Evolutionary conservation across 2,888 invertebrate species (phyloP), one percentile per base, ranked within the genome.

Genomic region (Rhogogaster chlorosoma): DNA sequence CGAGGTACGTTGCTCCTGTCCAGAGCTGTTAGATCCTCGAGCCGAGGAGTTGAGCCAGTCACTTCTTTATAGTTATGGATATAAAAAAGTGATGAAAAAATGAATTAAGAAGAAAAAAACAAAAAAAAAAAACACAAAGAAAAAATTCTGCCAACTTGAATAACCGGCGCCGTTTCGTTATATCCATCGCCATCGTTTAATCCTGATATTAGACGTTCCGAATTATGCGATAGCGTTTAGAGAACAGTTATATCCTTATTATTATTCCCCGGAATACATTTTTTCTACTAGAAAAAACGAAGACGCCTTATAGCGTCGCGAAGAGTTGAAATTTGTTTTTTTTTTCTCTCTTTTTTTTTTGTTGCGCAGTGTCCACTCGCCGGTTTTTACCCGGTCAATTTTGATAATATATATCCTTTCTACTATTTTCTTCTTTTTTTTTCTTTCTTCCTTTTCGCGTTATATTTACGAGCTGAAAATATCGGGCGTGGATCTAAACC

Each of bases 1-100:
- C 90, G 91, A 91, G 91, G 93, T 92, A 91, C 93, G 92, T 93
- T 93, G 93, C 91, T 93, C 93, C 91, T 93, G 87, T 83, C 83
- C 45, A 45, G 64, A 83, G 83, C 45, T 67, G 83, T 83, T 70
- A 83, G 83, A 83, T 61, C 80, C 80, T 61, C 77, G 53, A 49
- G 42, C 38, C 38, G 38, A 80, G 38, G 32, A 80, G 45, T 15
- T 45, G 57, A 61, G 22, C 80, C 38, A 36, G n/a, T 36, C 61
- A 77, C 45, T 53, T 45, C 45, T 53, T 45, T 32, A 42, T 77
- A 32, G 29, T n/a, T 26, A 32, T 32, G 15, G 10, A 45, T 36
- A 15, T n/a, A 36, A n/a, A 7, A n/a, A 3, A 45, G 45, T 15
- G 15, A 45, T 7, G 38, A 38, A 36, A 7, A 36, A 36, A 45